Evolutionary conservation across 2,113 vertebrate species (phyloP), one percentile per base, ranked within the genome.

Genomic region (Sclerurus mexicanus): DNA sequence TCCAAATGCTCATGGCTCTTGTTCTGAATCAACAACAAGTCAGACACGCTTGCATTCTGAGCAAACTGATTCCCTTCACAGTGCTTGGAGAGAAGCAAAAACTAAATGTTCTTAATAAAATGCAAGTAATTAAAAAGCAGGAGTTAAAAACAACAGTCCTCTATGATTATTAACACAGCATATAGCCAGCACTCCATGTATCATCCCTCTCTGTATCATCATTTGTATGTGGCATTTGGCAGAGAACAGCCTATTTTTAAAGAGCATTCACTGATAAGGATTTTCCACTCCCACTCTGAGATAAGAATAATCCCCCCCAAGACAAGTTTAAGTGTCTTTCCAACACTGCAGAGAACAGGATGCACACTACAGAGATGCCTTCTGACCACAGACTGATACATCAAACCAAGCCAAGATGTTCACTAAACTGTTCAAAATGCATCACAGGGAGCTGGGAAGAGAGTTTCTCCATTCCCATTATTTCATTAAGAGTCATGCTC

Each of bases 241-340:
- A 2, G 50, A 87, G 49, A 19, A 76, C 4, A 23, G 82, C n/a
- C 37, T 93, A 25, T 69, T 85, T 95, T 63, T 84, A 92, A 95
- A 90, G 80, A 75, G 60, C 83, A 77, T 19, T 86, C 63, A 33
- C 92, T 67, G 76, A 55, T 74, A 74, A 92, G 93, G 83, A 59
- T 78, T 93, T 89, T 89, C 92, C 91, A 86, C 39, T 81, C 44
- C 94, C 55, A 92, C 75, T 92, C 72, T 20, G 14, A 81, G 92
- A 35, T 27, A 86, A 87, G 76, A 89, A 89, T 87, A 95, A 91
- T 44, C 30, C 42, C 40, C 37, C 35, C 25, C 4, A 0, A 2
- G 63, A 79, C 28, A 64, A 80, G 75, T 68, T 83, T 56, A 17
- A 91, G 75, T 24, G 28, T 59, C 69, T 68, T 68, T 40, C 53